Evolutionary conservation across 2,888 invertebrate genomes (phyloP).

Genomic region (Archaeoteleia sp.): DNA sequence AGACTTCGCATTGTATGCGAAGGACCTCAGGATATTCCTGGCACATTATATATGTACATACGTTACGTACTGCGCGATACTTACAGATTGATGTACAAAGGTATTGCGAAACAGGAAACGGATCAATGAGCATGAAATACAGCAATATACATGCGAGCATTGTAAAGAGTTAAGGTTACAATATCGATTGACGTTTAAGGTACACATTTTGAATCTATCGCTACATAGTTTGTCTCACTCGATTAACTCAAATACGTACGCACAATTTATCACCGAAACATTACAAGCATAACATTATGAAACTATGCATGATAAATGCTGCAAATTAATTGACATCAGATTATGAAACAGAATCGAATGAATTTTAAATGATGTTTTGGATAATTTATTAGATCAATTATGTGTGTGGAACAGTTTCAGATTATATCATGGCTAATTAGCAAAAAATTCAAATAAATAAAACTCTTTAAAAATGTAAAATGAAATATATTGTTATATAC

Average conservation of each 20-base stretch:
- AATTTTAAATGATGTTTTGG: too few species aligned
- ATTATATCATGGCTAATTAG: too few species aligned
- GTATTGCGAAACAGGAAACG: conserved; percentile 42
- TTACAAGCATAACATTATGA: too few species aligned
- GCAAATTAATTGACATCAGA: too few species aligned
- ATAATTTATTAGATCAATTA: too few species aligned
- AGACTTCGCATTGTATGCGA: conserved; percentile 13
- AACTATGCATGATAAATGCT: too few species aligned
- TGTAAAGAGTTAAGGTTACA: conserved; percentile 62
- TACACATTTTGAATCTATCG: conserved; percentile 47
- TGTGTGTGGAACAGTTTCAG: too few species aligned
- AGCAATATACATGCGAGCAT: conserved; percentile 54
- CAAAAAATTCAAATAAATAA: too few species aligned
- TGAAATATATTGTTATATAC: too few species aligned
- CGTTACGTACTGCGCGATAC: conserved; percentile 37
- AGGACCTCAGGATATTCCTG: conserved; percentile 30
- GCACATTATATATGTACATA: conserved; percentile 34
- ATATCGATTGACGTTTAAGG: conserved; percentile 63
- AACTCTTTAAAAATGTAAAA: too few species aligned
- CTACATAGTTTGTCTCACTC: conserved; percentile 33
- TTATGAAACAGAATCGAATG: too few species aligned
- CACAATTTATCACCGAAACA: too few species aligned
- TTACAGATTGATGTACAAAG: conserved; percentile 47
- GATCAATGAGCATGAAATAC: conserved; percentile 49
- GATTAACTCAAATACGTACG: conserved; percentile 27